Evolutionary conservation across 1,140 invertebrate species (phyloP), one percentile per base, ranked within the genome.

Genomic region (Ptiloglossa arizonensis): DNA sequence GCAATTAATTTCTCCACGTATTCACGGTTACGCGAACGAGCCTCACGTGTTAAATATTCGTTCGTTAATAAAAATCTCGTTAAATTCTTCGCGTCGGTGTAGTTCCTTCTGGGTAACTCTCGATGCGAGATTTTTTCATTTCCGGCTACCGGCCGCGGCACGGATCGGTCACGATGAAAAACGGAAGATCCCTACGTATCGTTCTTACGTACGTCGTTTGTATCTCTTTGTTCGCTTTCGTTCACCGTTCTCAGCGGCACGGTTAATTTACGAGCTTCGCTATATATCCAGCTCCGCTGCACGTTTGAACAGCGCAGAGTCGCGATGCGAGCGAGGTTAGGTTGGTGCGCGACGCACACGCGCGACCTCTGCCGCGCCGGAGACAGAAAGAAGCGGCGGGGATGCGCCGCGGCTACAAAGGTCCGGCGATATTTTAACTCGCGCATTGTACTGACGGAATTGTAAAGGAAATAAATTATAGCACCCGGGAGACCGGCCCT

Each of bases 391-490:
- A 38, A 59, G 22, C 4, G 9, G 15, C 41, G 50, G 48, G 72
- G 46, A 79, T 52, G 48, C 60, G 27, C 74, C 60, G 27, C 74
- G 57, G 76, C 77, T 87, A 81, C 84, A 82, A 86, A 87, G 85
- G 85, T 80, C 75, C 80, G 60, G 76, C 83, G 80, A 86, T 89
- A 89, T 89, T 88, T 89, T 88, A 88, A 85, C 80, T 85, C 68
- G 82, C 72, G 73, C 81, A 83, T 87, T 87, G 83, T 86, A 87
- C 85, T 82, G 85, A 79, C 79, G 82, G 86, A 84, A 87, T 87
- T 87, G 83, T 84, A 84, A 76, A 76, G 76, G 73, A 84, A 86
- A 83, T 89, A 87, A 89, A 87, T 88, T 87, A 85, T 87, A 82
- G 69, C 56, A 22, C 67, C 67, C 71, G 2, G 72, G 71, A 22